phyloP scores from a whole-genome alignment of 2,113 vertebrate species.

The Carassius carassius region DNA sequence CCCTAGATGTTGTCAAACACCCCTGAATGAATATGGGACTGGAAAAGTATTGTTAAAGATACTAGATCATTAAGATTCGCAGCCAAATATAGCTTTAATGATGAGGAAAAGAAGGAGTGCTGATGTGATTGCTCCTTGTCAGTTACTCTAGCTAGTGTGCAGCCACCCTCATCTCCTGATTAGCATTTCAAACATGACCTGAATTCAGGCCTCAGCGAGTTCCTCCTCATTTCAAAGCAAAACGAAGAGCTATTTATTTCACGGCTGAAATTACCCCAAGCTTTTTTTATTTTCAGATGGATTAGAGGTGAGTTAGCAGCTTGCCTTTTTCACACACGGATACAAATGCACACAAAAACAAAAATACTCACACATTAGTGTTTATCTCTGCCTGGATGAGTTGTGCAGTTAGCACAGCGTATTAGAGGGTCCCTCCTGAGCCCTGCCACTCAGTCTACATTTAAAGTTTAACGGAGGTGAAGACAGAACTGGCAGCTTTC shows the following conservation, averaged over 20 bases:
- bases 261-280: conserved; percentile 29
- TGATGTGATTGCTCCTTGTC: neutral
- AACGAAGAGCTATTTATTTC: conserved; percentile 28
- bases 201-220: conserved; percentile 18
- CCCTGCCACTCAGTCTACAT: conserved; percentile 6
- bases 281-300: neutral
- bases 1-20: neutral
- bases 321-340: neutral
- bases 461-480: neutral
- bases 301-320: conserved; percentile 8
- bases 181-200: conserved; percentile 48
- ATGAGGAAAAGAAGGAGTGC: neutral
- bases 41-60: neutral
- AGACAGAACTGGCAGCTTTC: neutral
- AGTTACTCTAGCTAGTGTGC: neutral
- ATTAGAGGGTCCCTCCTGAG: conserved; percentile 9
- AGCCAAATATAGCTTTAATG: neutral
- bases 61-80: neutral
- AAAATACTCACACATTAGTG: neutral
- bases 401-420: neutral
- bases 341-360: neutral
- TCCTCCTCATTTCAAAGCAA: conserved; percentile 16
- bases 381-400: conserved; percentile 11
- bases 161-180: conserved; percentile 18
- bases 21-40: too few species aligned